Evolutionary conservation across 2,888 invertebrate genomes (phyloP).

Genomic region (Macaria notata): DNA sequence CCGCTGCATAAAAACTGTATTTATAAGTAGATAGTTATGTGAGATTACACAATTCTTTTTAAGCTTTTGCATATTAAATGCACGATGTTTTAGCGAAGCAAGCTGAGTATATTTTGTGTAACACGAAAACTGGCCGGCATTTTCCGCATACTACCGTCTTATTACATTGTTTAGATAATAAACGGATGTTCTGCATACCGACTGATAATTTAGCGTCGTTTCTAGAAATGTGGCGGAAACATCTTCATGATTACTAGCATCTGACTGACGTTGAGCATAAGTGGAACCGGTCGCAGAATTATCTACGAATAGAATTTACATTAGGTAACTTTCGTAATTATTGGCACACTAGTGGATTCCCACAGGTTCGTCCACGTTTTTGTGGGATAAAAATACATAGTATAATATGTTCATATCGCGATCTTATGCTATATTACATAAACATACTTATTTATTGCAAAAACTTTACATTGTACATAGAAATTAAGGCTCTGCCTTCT

Average conservation of each 20-base stretch:
- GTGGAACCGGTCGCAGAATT: neutral
- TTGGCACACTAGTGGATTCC: too few relatives aligned
- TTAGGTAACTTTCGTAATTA: too few relatives aligned
- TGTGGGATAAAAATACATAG: too few relatives aligned
- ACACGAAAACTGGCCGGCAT: conserved; percentile 13
- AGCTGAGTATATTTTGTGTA: neutral
- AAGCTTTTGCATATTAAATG: conserved; percentile 24
- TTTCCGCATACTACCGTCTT: conserved; percentile 24
- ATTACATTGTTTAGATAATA: conserved; percentile 16
- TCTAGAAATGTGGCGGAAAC: conserved; percentile 16
- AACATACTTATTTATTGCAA: too few relatives aligned
- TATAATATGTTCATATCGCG: too few relatives aligned
- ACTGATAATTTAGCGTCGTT: conserved; percentile 14
- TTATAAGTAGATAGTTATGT: conserved; percentile 20
- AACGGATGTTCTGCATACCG: conserved; percentile 17
- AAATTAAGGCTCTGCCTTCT: too few relatives aligned
- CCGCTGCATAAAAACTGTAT: too few relatives aligned
- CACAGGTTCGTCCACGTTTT: too few relatives aligned
- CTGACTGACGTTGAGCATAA: neutral
- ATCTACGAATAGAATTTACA: neutral
- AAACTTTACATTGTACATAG: too few relatives aligned
- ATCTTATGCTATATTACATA: too few relatives aligned
- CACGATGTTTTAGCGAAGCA: conserved; percentile 15
- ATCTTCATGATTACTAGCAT: conserved; percentile 4
- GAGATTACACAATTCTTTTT: conserved; percentile 27